Percentiles rank a stretch among this genome's conserved stretches.
Evolutionary conservation across 2,113 vertebrate species (phyloP).

Genomic region (Phyllostomus hastatus): DNA sequence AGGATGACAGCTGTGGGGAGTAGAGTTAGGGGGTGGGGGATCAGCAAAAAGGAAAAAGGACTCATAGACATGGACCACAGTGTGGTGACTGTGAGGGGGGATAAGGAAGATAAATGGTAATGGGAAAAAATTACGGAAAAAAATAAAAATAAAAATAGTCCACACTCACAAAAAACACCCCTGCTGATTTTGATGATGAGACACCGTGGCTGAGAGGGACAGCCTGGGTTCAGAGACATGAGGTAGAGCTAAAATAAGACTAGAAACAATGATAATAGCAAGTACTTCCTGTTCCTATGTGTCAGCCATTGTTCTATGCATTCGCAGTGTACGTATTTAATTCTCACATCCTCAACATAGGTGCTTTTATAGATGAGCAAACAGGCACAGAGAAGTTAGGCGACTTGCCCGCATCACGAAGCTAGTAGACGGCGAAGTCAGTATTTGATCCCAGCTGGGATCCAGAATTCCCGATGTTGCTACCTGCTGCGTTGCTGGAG

Average conservation of each 20-base stretch:
- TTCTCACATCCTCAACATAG: background rate
- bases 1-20: no score
- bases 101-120: no score
- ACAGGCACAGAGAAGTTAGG: background rate
- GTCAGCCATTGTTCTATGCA: background rate
- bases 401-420: background rate
- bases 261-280: background rate
- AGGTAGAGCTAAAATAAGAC: conserved; percentile 19
- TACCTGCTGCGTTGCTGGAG: fast-evolving
- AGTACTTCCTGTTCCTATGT: background rate
- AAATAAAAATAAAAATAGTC: no score
- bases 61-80: no score
- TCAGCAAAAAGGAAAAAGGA: no score
- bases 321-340: background rate
- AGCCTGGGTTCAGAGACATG: background rate
- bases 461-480: background rate
- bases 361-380: background rate
- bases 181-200: background rate
- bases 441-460: background rate
- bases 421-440: background rate
- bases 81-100: no score
- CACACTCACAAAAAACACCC: no score
- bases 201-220: background rate
- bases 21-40: no score
- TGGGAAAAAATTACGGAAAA: no score